Evolutionary conservation across 2,888 invertebrate genomes (phyloP).

Genomic region (Thelaira solivaga): DNA sequence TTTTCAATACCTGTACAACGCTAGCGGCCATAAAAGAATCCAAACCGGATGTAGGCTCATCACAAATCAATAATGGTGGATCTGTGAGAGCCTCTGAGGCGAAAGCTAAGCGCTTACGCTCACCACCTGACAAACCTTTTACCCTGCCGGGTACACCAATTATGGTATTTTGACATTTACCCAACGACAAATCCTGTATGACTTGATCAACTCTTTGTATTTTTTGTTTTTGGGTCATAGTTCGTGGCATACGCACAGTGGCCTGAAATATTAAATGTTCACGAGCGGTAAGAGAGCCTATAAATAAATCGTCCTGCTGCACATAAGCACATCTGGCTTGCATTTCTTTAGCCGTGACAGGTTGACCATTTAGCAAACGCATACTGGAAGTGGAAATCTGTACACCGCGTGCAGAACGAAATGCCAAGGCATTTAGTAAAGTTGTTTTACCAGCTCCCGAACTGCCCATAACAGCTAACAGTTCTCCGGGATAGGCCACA

Average conservation of each 20-base stretch:
- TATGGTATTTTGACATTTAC: slow-evolving; percentile 92
- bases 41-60: slow-evolving; percentile 97
- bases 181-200: slow-evolving; percentile 89
- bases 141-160: slow-evolving; percentile 92
- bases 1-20: slow-evolving; percentile 89
- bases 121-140: slow-evolving; percentile 97
- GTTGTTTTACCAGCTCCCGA: slow-evolving; percentile 98
- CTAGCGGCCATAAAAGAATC: slow-evolving; percentile 98
- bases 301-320: slow-evolving; percentile 95
- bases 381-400: slow-evolving; percentile 80
- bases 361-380: slow-evolving; percentile 85
- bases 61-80: slow-evolving; percentile 96
- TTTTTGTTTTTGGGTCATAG: slow-evolving; percentile 85
- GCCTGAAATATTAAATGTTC: slow-evolving; percentile 95
- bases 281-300: slow-evolving; percentile 91
- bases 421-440: slow-evolving; percentile 91
- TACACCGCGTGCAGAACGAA: slow-evolving; percentile 85
- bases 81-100: slow-evolving; percentile 98
- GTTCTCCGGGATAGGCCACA: slow-evolving; percentile 89
- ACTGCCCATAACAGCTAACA: slow-evolving; percentile 91
- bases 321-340: slow-evolving; percentile 92
- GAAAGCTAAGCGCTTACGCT: slow-evolving; percentile 95
- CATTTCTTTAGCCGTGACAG: slow-evolving; percentile 83
- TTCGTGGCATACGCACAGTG: slow-evolving; percentile 89
- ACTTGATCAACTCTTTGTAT: slow-evolving; percentile 91